Conservation (phyloP, 2,888 invertebrate species). For the Megaustenia siamemsis region DNA sequence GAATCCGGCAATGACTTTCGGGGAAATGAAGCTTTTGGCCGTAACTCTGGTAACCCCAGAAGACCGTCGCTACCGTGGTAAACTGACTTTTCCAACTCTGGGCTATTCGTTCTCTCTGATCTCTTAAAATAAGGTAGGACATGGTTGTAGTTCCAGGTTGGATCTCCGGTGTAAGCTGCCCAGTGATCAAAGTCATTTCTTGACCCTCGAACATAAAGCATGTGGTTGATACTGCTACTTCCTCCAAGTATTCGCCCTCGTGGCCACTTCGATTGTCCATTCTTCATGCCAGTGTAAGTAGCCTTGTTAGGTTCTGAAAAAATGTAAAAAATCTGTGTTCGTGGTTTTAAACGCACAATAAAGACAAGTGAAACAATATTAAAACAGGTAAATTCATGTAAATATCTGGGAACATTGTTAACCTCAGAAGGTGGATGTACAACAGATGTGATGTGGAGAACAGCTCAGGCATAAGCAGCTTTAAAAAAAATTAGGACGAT, state of each 20-base stretch:
- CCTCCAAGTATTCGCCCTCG: slow-evolving; percentile 94
- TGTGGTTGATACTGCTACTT: slow-evolving; percentile 92
- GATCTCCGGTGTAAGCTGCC: slow-evolving; percentile 89
- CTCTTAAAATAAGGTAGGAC: slow-evolving; percentile 30
- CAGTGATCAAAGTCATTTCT: slow-evolving; percentile 92
- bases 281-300: slow-evolving; percentile 20
- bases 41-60: neutral
- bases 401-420: too few relatives aligned
- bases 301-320: slow-evolving; percentile 14
- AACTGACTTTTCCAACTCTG: neutral
- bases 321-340: too few relatives aligned
- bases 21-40: too few relatives aligned
- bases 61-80: slow-evolving; percentile 21
- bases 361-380: too few relatives aligned
- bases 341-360: too few relatives aligned
- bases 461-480: too few relatives aligned
- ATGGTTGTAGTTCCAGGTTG: slow-evolving; percentile 20
- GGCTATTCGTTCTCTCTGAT: slow-evolving; percentile 2
- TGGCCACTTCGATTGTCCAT: slow-evolving; percentile 84
- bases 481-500: too few relatives aligned
- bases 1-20: neutral
- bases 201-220: slow-evolving; percentile 93
- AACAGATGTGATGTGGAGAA: too few relatives aligned
- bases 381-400: too few relatives aligned
- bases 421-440: too few relatives aligned